Percentiles rank a stretch among this genome's conserved stretches.
phyloP scores from a whole-genome alignment of 64 coral and sea anemone species.

The Astreopora myriophthalma region DNA sequence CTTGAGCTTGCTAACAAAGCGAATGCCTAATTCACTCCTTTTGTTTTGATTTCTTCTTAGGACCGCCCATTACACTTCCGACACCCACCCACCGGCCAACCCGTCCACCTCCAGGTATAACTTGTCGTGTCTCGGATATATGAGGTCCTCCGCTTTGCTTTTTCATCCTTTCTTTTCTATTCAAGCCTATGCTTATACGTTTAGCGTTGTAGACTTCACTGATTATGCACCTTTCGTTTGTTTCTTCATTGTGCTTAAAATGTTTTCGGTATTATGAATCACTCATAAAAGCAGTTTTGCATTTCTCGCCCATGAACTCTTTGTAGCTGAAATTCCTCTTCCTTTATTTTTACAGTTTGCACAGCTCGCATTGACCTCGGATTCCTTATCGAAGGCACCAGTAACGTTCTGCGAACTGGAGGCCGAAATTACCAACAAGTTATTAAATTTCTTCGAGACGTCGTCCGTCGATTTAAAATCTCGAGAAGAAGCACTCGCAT shows the following conservation, averaged over 20 bases:
- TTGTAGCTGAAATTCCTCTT: not conserved
- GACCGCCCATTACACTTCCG: not conserved
- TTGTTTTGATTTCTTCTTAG: not conserved
- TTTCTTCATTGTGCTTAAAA: no score
- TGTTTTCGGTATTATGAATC: no score
- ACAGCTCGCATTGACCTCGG: conserved; percentile 26
- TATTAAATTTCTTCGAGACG: not conserved
- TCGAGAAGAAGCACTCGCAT: not conserved
- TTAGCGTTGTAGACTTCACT: no score
- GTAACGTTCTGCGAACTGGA: not conserved
- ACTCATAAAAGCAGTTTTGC: no score
- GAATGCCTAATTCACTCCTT: no score
- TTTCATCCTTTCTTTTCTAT: no score
- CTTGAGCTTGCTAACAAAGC: no score
- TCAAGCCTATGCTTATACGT: no score
- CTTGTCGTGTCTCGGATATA: not conserved
- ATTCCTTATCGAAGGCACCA: conserved; percentile 16
- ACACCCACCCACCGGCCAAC: not conserved
- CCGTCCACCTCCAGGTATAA: not conserved
- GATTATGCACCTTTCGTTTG: no score
- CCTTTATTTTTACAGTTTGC: not conserved
- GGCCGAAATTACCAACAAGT: not conserved
- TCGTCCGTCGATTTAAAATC: conserved; percentile 18
- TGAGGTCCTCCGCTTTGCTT: no score
- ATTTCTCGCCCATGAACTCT: no score